These are phyloP conservation scores for Phainopepla nitens DNA, from an alignment of 2,113 vertebrate species.

Conservation along the genomic window DNA sequence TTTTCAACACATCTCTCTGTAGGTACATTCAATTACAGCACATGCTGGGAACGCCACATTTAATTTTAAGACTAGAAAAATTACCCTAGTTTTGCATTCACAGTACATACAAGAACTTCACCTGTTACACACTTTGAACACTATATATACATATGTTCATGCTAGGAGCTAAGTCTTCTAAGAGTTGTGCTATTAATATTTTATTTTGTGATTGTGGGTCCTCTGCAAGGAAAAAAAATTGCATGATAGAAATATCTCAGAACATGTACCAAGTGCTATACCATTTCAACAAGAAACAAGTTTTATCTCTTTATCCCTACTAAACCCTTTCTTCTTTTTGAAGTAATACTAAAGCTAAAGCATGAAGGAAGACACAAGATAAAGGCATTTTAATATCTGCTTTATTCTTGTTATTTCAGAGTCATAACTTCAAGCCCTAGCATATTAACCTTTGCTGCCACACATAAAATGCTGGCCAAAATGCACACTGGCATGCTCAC, in stretches of 20 bases:
- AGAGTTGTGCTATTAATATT: not conserved
- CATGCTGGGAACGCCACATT: not conserved
- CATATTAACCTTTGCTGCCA: not conserved
- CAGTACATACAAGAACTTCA: not conserved
- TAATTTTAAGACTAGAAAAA: not conserved
- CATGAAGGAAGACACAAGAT: not conserved
- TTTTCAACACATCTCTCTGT: not conserved
- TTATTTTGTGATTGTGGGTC: not conserved
- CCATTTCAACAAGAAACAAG: not conserved
- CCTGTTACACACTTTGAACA: not conserved
- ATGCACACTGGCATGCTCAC: rapidly evolving
- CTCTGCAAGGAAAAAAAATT: not conserved
- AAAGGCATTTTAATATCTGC: not conserved
- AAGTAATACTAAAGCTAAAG: not conserved
- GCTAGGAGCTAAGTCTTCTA: not conserved
- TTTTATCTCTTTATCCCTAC: not conserved
- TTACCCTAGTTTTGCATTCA: not conserved
- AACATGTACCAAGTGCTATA: not conserved
- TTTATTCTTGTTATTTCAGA: not conserved
- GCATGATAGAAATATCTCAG: not conserved
- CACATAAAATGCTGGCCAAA: not conserved
- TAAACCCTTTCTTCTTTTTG: not conserved
- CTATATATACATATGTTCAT: not conserved
- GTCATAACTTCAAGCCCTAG: not conserved
- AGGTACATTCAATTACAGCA: not conserved